Evolutionary conservation across 1,140 invertebrate species (phyloP).

Genomic region (Drosophila nebulosa): DNA sequence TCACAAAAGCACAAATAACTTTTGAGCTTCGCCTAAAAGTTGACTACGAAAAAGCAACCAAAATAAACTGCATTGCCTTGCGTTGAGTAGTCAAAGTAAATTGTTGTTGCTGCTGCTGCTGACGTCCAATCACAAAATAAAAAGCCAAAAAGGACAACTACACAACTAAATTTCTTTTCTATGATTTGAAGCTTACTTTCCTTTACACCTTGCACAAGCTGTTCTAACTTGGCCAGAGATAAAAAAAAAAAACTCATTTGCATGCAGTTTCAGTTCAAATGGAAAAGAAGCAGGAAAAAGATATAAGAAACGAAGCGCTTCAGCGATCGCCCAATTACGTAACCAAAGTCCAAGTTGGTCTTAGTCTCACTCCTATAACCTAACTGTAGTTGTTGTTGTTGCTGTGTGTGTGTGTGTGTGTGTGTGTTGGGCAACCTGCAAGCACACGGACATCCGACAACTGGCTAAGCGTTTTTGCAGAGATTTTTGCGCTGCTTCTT

Average conservation of each 20-base stretch:
- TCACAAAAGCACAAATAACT: neutral
- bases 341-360: conserved; percentile 41
- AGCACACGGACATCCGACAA: conserved; percentile 31
- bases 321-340: conserved; percentile 61
- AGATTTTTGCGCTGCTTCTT: conserved; percentile 16
- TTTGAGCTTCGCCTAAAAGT: conserved; percentile 27
- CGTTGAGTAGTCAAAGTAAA: conserved; percentile 9
- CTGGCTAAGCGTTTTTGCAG: conserved; percentile 10
- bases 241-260: neutral
- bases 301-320: conserved; percentile 50
- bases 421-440: conserved; percentile 23
- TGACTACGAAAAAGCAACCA: conserved; percentile 5
- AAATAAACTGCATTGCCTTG: neutral
- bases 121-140: too few relatives aligned
- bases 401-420: neutral
- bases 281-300: conserved; percentile 3
- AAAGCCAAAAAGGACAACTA: neutral
- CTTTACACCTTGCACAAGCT: neutral
- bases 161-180: neutral
- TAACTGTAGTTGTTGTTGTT: conserved; percentile 30
- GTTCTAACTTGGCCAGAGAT: neutral
- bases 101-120: too few relatives aligned
- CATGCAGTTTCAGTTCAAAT: neutral
- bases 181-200: neutral
- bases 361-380: conserved; percentile 27